These are phyloP conservation scores for Dermochelys coriacea DNA, from an alignment of 2,797 vertebrate species.

Conservation along the genomic window DNA sequence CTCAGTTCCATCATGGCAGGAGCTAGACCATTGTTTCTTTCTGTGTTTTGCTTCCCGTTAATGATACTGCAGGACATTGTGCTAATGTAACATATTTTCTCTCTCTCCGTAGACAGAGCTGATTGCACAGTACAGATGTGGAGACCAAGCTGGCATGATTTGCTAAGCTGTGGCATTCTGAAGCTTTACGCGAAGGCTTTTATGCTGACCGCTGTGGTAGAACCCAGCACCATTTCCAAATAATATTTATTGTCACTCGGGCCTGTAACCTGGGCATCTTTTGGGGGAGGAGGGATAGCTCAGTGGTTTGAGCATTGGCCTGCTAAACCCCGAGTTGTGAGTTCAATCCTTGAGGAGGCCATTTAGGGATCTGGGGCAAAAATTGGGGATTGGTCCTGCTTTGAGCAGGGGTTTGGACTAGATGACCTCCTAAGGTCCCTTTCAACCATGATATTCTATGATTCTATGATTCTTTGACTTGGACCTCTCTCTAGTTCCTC, in stretches of 20 bases:
- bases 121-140: not conserved
- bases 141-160: conserved; percentile 24
- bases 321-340: too few relatives aligned
- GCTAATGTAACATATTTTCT: not conserved
- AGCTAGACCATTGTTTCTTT: not conserved
- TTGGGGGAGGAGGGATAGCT: too few relatives aligned
- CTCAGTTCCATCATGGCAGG: conserved; percentile 53
- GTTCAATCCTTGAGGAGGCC: too few relatives aligned
- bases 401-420: too few relatives aligned
- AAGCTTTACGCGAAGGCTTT: not conserved
- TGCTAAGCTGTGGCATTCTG: conserved; percentile 23
- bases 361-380: too few relatives aligned
- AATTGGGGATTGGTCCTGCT: too few relatives aligned
- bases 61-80: conserved; percentile 7
- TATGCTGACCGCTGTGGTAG: conserved; percentile 22
- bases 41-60: not conserved
- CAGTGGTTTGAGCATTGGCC: too few relatives aligned
- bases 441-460: too few relatives aligned
- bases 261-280: rapidly evolving
- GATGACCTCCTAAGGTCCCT: too few relatives aligned
- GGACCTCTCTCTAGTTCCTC: conserved; percentile 20
- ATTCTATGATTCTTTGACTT: conserved; percentile 27
- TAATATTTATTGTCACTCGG: not conserved
- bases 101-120: not conserved
- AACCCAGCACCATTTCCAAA: conserved; percentile 12